Evolutionary conservation across 1,140 invertebrate genomes (phyloP).

Genomic region (Lepidostoma basale): DNA sequence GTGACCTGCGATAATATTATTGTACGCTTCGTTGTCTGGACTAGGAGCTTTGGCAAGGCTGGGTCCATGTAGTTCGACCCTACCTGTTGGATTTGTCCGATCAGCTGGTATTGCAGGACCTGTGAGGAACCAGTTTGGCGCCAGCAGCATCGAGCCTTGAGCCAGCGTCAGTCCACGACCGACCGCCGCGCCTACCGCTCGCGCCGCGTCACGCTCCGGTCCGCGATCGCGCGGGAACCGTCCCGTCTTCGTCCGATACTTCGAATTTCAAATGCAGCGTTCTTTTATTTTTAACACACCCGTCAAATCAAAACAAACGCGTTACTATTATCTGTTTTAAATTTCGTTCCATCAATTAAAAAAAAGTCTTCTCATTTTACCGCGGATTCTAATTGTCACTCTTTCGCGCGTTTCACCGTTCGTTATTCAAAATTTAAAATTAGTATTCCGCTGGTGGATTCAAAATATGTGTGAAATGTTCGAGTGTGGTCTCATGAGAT

Average conservation of each 20-base stretch:
- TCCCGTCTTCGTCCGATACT: too few species aligned
- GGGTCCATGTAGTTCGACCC: too few species aligned
- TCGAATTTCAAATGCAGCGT: background rate
- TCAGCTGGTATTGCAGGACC: background rate
- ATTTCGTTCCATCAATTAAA: background rate
- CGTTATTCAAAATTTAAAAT: slow-evolving; percentile 13
- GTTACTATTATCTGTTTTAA: background rate
- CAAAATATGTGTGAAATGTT: slow-evolving; percentile 21
- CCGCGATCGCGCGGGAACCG: slow-evolving; percentile 19
- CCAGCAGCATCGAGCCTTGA: background rate
- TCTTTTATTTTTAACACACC: background rate
- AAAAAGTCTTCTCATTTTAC: background rate
- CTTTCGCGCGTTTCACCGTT: slow-evolving; percentile 6
- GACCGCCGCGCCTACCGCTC: slow-evolving; percentile 13
- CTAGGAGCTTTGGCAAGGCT: too few species aligned
- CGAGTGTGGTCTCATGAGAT: background rate
- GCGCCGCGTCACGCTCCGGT: background rate
- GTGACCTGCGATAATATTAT: background rate
- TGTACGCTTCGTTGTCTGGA: background rate
- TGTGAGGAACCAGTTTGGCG: slow-evolving; percentile 17
- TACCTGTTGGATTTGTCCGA: background rate
- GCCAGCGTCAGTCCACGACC: slow-evolving; percentile 23
- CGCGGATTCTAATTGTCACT: background rate
- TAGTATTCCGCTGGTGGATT: slow-evolving; percentile 10
- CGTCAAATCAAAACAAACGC: background rate